phyloP scores from a whole-genome alignment of 1,140 invertebrate genomes.

The Nephila pilipes region DNA sequence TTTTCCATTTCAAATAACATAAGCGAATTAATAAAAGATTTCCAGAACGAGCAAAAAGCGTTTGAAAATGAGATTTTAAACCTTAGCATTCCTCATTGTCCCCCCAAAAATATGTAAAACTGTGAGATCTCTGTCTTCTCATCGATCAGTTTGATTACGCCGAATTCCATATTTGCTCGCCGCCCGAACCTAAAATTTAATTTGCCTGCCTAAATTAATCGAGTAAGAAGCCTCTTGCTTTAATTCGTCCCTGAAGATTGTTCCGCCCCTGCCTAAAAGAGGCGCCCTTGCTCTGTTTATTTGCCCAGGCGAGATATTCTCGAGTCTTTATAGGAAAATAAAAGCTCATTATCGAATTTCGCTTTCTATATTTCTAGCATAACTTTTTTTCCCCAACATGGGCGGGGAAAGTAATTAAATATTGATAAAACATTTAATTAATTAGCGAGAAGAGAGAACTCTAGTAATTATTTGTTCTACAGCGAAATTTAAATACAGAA shows the following conservation, averaged over 20 bases:
- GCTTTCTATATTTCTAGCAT: neutral
- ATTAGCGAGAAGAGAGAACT: conserved; percentile 43
- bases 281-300: conserved; percentile 21
- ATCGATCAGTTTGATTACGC: neutral
- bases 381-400: neutral
- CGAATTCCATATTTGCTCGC: neutral
- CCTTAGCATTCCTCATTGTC: no score
- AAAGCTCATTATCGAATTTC: conserved; percentile 62
- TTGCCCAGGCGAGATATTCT: conserved; percentile 9
- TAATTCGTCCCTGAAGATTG: conserved; percentile 67
- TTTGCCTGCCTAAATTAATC: conserved; percentile 49
- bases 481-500: conserved; percentile 56
- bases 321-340: conserved; percentile 43
- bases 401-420: conserved; percentile 58
- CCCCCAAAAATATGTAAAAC: no score
- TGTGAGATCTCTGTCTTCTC: no score
- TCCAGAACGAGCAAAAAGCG: no score
- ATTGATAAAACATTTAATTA: conserved; percentile 75
- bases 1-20: no score
- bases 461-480: conserved; percentile 67
- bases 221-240: conserved; percentile 57
- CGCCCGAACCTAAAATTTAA: conserved; percentile 43
- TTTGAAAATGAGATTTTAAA: no score
- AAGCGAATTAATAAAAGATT: no score
- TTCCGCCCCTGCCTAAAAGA: neutral